Conservation (phyloP, 1,140 invertebrate species). For the Bombus impatiens region DNA sequence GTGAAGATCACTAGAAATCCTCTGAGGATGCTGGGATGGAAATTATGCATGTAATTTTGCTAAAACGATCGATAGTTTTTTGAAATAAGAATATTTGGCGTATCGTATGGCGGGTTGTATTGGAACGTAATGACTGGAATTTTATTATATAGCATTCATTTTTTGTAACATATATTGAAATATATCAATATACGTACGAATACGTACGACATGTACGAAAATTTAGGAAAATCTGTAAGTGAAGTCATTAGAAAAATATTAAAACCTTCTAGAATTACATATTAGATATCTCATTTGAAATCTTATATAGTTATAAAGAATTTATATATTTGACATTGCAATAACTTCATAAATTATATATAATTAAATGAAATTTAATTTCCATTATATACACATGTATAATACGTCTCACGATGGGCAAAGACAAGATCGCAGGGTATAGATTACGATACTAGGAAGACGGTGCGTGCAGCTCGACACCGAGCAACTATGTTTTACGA, state of each 20-base stretch:
- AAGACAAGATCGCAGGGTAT: slow-evolving; percentile 8
- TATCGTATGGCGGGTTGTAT: background rate
- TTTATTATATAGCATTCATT: background rate
- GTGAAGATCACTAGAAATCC: background rate
- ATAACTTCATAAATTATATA: background rate
- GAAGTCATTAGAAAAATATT: background rate
- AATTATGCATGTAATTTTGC: background rate
- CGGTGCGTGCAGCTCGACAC: slow-evolving; percentile 29
- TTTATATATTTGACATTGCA: background rate
- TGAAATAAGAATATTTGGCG: background rate
- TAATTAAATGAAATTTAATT: background rate
- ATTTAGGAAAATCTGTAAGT: background rate
- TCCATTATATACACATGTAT: too few species aligned
- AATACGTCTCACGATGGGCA: background rate
- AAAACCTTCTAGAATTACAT: background rate
- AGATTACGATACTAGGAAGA: slow-evolving; percentile 25
- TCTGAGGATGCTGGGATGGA: background rate
- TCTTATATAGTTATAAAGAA: background rate
- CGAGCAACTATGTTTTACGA: slow-evolving; percentile 33
- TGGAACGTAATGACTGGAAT: background rate
- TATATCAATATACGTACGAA: too few species aligned
- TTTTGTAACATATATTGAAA: too few species aligned
- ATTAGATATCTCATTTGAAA: background rate
- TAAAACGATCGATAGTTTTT: background rate
- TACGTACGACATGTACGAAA: background rate